A percentile compares a stretch with the other conserved stretches of the same genome.
These are phyloP conservation scores for Alentia gelatinosa DNA, from an alignment of 2,888 invertebrate species.

Conservation along the genomic window DNA sequence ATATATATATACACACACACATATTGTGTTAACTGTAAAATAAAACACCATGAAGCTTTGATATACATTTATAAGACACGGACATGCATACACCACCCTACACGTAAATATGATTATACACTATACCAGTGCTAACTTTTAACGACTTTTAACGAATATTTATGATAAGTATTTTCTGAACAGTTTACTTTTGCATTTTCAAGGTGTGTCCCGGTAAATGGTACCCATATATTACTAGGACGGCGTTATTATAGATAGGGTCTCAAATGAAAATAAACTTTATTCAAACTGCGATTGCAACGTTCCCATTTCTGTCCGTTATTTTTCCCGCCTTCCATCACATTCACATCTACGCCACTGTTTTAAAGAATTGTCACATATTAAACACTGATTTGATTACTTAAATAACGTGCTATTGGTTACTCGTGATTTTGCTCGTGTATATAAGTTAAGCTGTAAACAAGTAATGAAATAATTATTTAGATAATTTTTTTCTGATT, in stretches of 20 bases:
- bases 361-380: too few species aligned
- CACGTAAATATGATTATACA: constrained; percentile 2
- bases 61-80: not conserved
- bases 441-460: too few species aligned
- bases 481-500: too few species aligned
- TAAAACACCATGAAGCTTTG: not conserved
- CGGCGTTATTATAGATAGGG: not conserved
- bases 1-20: not conserved
- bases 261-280: constrained; percentile 25
- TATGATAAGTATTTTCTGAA: not conserved
- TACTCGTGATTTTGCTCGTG: too few species aligned
- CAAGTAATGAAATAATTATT: too few species aligned
- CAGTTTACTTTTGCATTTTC: not conserved
- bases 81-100: not conserved
- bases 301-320: too few species aligned
- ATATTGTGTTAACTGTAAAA: too few species aligned
- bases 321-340: too few species aligned
- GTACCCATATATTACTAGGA: not conserved
- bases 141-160: not conserved
- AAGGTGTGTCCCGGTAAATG: not conserved
- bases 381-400: too few species aligned
- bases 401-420: too few species aligned
- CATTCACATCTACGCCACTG: too few species aligned
- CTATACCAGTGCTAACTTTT: not conserved
- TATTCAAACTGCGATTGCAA: not conserved